A percentile compares a stretch with the other conserved stretches of the same genome.
Conservation (phyloP, 1,140 invertebrate genomes). For the Calephelis virginiensis region DNA sequence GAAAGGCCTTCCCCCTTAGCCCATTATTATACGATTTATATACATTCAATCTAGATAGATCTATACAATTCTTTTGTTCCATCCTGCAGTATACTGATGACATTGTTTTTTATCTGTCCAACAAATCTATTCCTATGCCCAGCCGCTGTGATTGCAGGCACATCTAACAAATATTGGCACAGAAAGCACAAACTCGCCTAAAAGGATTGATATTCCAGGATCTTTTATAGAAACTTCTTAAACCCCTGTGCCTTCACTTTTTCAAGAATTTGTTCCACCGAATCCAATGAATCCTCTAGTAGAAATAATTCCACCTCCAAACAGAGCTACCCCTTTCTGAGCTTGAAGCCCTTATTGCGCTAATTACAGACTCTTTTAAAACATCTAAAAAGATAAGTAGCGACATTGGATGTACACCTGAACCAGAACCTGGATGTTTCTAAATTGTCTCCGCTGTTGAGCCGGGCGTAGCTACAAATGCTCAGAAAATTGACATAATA, state of each 20-base stretch:
- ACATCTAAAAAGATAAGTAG: slow-evolving; percentile 33
- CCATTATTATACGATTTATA: too few species aligned
- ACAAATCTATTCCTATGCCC: too few species aligned
- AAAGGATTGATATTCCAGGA: slow-evolving; percentile 1
- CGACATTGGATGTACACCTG: slow-evolving; percentile 29
- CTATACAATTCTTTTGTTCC: too few species aligned
- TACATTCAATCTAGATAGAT: too few species aligned
- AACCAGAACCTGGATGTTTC: slow-evolving; percentile 37
- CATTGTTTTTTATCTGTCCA: too few species aligned
- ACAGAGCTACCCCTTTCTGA: slow-evolving; percentile 32
- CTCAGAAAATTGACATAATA: slow-evolving; percentile 34
- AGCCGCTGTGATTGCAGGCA: too few species aligned
- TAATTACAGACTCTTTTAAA: slow-evolving; percentile 28
- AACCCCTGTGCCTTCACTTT: slow-evolving; percentile 33
- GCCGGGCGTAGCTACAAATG: slow-evolving; percentile 27
- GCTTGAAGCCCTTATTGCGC: slow-evolving; percentile 31
- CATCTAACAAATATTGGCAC: background rate
- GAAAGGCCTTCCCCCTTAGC: too few species aligned
- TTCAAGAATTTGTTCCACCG: slow-evolving; percentile 33
- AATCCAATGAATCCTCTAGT: too few species aligned
- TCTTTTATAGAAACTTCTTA: slow-evolving; percentile 2
- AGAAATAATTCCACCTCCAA: slow-evolving; percentile 39
- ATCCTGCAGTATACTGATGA: too few species aligned
- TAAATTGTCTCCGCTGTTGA: slow-evolving; percentile 35
- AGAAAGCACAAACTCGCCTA: background rate